Base-by-base conservation (phyloP, 2,113 vertebrate species). In the Antechinus stuartii region DNA sequence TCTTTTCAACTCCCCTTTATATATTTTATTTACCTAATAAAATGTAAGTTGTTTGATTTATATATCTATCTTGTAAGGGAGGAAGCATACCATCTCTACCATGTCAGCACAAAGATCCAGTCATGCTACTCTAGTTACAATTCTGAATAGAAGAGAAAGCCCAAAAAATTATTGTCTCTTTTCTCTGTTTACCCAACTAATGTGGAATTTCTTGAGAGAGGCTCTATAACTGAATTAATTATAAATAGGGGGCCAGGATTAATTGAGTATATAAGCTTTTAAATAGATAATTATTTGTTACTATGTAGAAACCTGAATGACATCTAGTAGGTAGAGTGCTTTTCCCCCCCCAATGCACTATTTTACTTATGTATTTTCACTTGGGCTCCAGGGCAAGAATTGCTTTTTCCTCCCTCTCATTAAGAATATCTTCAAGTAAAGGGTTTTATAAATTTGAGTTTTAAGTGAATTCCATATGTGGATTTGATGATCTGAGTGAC, bases 321-420 rank as follows among this genome's bases (percentile, higher is more conserved):
- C 90, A 94, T 95, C 91, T 97, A 95, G 90, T 90, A 97, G 93
- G 95, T 54, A 91, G 96, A 94, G 94, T 95, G 95, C 89, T 94
- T 90, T n/a, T 42, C 35, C 95, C 94, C 96, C 94, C 94, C 95
- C 84, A 96, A 94, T 57, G 68, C 90, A 91, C 92, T 97, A 91
- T 96, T 98, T 98, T 98, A 98, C 98, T 98, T 98, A 97, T 91
- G 89, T 96, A 90, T 97, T 97, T 96, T 97, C 96, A 98, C 97
- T 93, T 93, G 93, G 97, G 97, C 98, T 98, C 93, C 89, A 97
- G 97, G 98, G 97, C 96, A 97, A 94, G 95, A 94, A 84, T 96
- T 97, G 90, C 97, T 97, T 96, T 97, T 97, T 94, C 92, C 94
- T 92, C 89, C n/a, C 93, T 96, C 93, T 97, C 96, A 97, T 98